Base-by-base conservation (phyloP, 2,113 vertebrate species). In the Patagioenas fasciata region DNA sequence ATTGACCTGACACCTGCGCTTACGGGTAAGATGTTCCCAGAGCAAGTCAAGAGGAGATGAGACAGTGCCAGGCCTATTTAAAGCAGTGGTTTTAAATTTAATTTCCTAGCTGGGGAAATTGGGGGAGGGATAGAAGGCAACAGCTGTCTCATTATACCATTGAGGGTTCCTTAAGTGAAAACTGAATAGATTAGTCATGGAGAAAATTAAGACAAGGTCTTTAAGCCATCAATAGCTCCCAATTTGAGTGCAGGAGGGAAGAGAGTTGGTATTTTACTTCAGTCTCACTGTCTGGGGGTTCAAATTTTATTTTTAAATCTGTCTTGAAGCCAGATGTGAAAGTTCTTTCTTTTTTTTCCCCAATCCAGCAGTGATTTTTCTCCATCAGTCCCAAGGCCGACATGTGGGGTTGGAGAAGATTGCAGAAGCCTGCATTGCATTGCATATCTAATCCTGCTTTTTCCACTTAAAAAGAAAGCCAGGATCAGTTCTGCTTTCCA, bases 131-230 rank as follows among this genome's bases (percentile, higher is more conserved):
- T 42, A 47, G 85, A 82, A 93, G 69, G 90, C 91, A 97, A 97
- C 95, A 97, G 95, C 93, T 97, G 95, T 85, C 94, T 96, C 92
- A 97, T 93, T 96, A 95, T 96, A 61, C 94, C 78, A 83, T 57
- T 80, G 95, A 96, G 94, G 90, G 71, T 71, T 96, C 74, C 77
- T 91, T 96, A 95, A 94, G 93, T 95, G 94, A 95, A 96, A 91
- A 89, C 50, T 91, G 88, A 95, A 94, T 96, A 96, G 94, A 95
- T 97, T 96, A 96, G 94, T 96, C 95, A 96, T 92, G 95, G 95
- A 96, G 94, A 93, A 96, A 96, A 97, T 95, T 95, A 96, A 95
- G 94, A 90, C 85, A 85, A 88, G 94, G 94, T 95, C 95, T 95
- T 97, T 96, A 96, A 96, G 91, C 88, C 93, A 96, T 96, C 96